These are phyloP conservation scores for Panagrolaimus sp. DNA, from an alignment of 1,140 invertebrate species.

Conservation along the genomic window DNA sequence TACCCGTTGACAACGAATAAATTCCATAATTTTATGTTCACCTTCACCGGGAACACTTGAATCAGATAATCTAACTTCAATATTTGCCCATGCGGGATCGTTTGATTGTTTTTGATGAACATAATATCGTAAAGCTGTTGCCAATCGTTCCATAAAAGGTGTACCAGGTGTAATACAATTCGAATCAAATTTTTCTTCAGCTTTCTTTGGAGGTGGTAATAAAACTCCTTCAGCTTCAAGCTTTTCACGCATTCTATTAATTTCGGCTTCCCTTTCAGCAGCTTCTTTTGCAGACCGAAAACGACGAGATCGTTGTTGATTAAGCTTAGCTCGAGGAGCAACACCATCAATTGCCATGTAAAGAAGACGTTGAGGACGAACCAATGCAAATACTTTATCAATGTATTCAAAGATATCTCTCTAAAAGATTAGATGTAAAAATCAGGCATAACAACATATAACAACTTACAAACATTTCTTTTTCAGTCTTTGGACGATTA, in stretches of 20 bases:
- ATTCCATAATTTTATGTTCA: constrained; percentile 99
- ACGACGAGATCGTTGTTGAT: constrained; percentile 91
- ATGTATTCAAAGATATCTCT: constrained; percentile 91
- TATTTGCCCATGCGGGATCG: constrained; percentile 86
- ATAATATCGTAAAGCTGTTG: constrained; percentile 89
- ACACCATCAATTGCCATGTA: constrained; percentile 99
- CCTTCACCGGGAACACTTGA: constrained; percentile 97
- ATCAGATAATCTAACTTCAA: constrained; percentile 93
- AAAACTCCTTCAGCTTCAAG: constrained; percentile 71
- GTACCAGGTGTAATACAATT: constrained; percentile 98
- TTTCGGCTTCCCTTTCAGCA: constrained; percentile 79
- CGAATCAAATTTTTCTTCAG: constrained; percentile 89
- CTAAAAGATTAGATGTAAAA: constrained; percentile 34
- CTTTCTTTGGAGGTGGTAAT: constrained; percentile 83
- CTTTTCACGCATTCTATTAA: constrained; percentile 65
- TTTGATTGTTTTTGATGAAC: constrained; percentile 87
- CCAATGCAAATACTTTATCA: constrained; percentile 87
- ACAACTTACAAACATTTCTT: constrained; percentile 92
- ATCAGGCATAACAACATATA: too few species aligned
- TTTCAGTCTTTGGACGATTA: constrained; percentile 92
- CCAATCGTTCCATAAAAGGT: constrained; percentile 91
- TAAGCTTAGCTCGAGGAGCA: constrained; percentile 73
- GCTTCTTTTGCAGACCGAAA: constrained; percentile 94
- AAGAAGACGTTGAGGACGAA: constrained; percentile 83
- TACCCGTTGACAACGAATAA: constrained; percentile 75